Evolutionary conservation across 2,113 vertebrate species (phyloP), one percentile per base, ranked within the genome.

Genomic region (Salvelinus fontinalis): DNA sequence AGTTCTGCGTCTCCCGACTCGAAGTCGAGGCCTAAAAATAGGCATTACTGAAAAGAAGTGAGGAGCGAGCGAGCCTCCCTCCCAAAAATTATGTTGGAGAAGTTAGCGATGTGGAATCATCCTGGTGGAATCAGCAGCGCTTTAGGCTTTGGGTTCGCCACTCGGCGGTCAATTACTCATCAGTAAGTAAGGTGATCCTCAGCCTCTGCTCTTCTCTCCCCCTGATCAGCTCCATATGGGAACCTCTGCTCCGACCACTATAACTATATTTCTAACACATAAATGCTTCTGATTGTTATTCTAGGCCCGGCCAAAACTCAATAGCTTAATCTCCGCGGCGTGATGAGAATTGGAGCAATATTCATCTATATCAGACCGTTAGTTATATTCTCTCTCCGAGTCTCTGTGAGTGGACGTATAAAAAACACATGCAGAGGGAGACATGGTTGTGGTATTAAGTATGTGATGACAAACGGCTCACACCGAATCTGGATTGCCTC

Each of bases 181-280:
- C 84, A 84, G 88, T 90, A 93, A 84, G 88, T 90, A 93, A 93
- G 86, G 79, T 67, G 75, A 93, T 90, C 86, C 80, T 62, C 7
- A 77, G 79, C 71, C 80, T 84, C 80, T 75, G 60, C 74, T 85
- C 74, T 80, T 81, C 49, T 71, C 75, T 44, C 39, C 39, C 39
- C 2, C 31, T 90, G 90, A 93, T 92, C 89, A 90, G 83, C 72
- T 89, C 89, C 91, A 92, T 90, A 90, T 92, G 92, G 77, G 74
- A 81, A 77, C 27, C 64, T 16, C 75, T 73, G 82, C 82, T 85
- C 74, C n/a, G 48, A 70, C 62, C 76, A 71, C 77, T 73, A 74
- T 77, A 72, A 76, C 80, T 77, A 73, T 22, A 74, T 84, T 84
- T 77, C 79, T 80, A 81, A 81, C 81, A 89, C 87, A 90, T 87